Conservation (phyloP, 2,113 vertebrate species). For the Sapajus apella region DNA sequence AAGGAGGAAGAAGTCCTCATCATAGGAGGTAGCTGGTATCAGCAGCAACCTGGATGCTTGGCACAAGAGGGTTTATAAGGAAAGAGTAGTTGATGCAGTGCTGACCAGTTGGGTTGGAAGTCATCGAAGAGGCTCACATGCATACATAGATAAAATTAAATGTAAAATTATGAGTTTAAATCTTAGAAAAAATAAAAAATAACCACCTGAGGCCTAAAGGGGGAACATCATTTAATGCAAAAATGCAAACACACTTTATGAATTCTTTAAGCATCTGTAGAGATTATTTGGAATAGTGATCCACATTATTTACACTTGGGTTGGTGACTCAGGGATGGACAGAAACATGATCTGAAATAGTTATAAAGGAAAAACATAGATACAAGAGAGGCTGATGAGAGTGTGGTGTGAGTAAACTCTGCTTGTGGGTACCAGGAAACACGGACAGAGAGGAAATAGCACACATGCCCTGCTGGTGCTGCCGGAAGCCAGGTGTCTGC, state of each 20-base stretch:
- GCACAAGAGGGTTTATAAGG: background rate
- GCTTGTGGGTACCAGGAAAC: background rate
- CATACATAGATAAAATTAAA: background rate
- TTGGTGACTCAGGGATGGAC: background rate
- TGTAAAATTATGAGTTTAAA: background rate
- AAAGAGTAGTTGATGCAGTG: background rate
- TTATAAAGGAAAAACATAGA: background rate
- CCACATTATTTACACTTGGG: background rate
- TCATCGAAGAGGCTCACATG: background rate
- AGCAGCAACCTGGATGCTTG: no score
- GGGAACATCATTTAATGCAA: background rate
- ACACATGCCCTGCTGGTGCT: background rate
- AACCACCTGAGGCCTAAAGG: no score
- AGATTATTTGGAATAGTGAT: background rate
- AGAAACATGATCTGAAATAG: background rate
- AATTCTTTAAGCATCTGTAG: background rate
- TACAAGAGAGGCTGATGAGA: background rate
- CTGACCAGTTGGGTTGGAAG: background rate
- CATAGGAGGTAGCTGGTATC: background rate
- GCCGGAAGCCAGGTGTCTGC: background rate
- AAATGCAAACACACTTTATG: background rate
- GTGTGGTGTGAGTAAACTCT: background rate
- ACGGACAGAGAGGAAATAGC: no score
- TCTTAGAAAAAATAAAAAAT: background rate
- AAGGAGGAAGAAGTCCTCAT: background rate